Conservation (phyloP, 1,140 invertebrate species). For the Helicoverpa armigera region DNA sequence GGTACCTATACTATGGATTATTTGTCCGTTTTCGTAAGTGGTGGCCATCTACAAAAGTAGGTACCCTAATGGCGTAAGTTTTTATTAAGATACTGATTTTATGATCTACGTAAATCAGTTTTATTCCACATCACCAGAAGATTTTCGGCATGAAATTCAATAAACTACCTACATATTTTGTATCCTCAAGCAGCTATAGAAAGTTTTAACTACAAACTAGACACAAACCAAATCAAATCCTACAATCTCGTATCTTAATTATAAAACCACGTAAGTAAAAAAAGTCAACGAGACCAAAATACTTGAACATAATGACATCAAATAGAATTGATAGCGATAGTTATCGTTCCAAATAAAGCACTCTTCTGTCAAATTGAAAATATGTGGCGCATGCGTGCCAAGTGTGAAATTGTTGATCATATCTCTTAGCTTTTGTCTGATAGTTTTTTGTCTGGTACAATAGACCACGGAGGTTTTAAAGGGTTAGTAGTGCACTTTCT, state of each 20-base stretch:
- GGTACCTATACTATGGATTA: no score
- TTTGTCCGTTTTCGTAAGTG: no score
- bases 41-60: no score
- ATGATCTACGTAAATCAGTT: no score
- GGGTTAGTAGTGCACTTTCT: slow-evolving; percentile 36
- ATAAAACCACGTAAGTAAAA: slow-evolving; percentile 49
- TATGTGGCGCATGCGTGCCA: slow-evolving; percentile 61
- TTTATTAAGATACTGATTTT: no score
- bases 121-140: no score
- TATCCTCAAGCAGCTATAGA: neutral
- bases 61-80: no score
- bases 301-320: slow-evolving; percentile 66
- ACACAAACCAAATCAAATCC: neutral
- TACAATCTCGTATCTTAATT: slow-evolving; percentile 29
- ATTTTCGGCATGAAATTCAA: no score
- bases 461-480: slow-evolving; percentile 29
- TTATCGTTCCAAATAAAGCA: slow-evolving; percentile 70
- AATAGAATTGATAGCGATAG: slow-evolving; percentile 68
- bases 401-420: slow-evolving; percentile 83
- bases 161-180: no score
- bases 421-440: slow-evolving; percentile 64
- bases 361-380: slow-evolving; percentile 64
- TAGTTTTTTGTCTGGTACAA: slow-evolving; percentile 54
- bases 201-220: neutral
- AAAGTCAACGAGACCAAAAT: slow-evolving; percentile 64